Evolutionary conservation across 1,140 invertebrate genomes (phyloP).

Genomic region (Aphelenchoides avenae): DNA sequence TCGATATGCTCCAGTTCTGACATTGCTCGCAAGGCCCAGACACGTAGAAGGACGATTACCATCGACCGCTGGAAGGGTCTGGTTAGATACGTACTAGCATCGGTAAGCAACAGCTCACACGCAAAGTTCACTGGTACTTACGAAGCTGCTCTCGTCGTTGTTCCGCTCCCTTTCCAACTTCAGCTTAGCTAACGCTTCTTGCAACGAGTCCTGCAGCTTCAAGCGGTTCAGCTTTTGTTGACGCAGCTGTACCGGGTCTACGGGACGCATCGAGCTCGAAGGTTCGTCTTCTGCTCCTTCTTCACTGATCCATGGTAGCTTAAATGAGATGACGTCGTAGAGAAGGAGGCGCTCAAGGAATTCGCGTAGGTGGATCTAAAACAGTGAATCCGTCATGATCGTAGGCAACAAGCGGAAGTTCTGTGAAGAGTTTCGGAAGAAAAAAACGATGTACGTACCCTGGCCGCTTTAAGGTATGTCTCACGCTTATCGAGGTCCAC

Average conservation of each 20-base stretch:
- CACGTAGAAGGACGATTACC: no score
- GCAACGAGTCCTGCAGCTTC: slow-evolving; percentile 17
- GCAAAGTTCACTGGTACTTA: no score
- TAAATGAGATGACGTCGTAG: slow-evolving; percentile 29
- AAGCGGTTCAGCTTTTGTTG: slow-evolving; percentile 17
- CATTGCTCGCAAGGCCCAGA: no score
- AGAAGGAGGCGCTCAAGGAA: slow-evolving; percentile 21
- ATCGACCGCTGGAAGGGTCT: no score
- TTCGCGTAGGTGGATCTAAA: slow-evolving; percentile 28
- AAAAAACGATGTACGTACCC: slow-evolving; percentile 17
- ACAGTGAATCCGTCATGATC: no score
- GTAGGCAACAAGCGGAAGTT: no score
- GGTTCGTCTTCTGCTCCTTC: slow-evolving; percentile 7
- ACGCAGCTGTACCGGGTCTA: slow-evolving; percentile 12
- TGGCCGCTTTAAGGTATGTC: slow-evolving; percentile 24
- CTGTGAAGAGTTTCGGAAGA: slow-evolving; percentile 5
- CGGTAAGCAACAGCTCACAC: no score
- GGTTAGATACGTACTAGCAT: no score
- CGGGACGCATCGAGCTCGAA: slow-evolving; percentile 8
- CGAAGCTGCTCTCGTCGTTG: slow-evolving; percentile 35
- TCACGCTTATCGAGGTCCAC: slow-evolving; percentile 20
- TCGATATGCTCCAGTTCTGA: no score
- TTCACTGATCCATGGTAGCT: slow-evolving; percentile 24
- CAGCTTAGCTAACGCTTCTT: slow-evolving; percentile 25
- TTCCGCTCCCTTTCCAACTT: slow-evolving; percentile 14